Evolutionary conservation across 35 echinoderm and acorn worm genomes (phyloP), one percentile per base, ranked within the genome.

Genomic region (Apostichopus californicus): DNA sequence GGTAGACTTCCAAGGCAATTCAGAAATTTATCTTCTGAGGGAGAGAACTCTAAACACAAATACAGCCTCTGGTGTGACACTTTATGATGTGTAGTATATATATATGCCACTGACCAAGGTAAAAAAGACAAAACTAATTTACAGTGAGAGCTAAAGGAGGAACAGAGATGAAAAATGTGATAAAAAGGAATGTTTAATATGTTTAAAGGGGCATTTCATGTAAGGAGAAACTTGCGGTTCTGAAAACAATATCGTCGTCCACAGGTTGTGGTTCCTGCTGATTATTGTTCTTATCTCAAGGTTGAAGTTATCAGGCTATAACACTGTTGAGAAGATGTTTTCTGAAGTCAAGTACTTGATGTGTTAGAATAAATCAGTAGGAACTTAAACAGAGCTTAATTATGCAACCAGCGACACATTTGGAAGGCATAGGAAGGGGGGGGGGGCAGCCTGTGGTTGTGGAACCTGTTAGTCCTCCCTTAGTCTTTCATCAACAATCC

Each of bases 11-110:
- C 80, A 83, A 83, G 80, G 80, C 52, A 56, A 83, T n/a, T 4
- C 22, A 83, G 53, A 83, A 56, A 83, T 83, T 56, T 83, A 83
- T 83, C 80, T 83, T 83, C 56, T 83, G 80, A 55, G 80, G 80
- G 80, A 83, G 53, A 75, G 71, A 22, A 75, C 34, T 75, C 18
- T 18, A 4, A 55, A 83, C 21, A 56, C 80, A 83, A 83, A 83
- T 18, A 83, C 20, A 83, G 52, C n/a, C 15, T 34, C 53, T 83
- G 15, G 8, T 55, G 34, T 83, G 53, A 54, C 56, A 83, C 15
- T 83, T 83, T 83, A 83, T 55, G 80, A 55, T 83, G 53, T 79
- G 80, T 56, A 46, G 34, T 46, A 46, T 46, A 46, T 46, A 46
- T 46, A 56, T 12, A 83, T 83, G 80, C 13, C 56, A 83, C 80